phyloP scores from a whole-genome alignment of 2,113 vertebrate species.

The Sturnira hondurensis region DNA sequence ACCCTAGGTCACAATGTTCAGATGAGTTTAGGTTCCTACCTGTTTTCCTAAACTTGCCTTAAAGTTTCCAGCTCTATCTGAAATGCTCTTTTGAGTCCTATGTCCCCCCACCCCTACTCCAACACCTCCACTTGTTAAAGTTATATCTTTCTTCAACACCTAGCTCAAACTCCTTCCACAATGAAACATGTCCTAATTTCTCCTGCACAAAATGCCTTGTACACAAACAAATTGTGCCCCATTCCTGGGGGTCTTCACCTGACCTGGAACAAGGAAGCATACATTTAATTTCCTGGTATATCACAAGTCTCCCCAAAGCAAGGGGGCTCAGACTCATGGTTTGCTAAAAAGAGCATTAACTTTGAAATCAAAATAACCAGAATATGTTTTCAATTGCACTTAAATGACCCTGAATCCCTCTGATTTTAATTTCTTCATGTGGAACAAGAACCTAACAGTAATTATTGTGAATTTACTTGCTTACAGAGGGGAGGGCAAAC shows the following conservation, averaged over 20 bases:
- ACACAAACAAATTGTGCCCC: background rate
- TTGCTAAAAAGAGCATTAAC: background rate
- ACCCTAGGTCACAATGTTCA: background rate
- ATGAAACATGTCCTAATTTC: background rate
- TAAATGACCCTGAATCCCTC: background rate
- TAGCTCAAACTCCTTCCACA: background rate
- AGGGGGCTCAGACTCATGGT: background rate
- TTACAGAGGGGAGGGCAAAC: background rate
- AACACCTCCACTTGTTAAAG: background rate
- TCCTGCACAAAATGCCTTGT: background rate
- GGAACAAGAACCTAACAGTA: background rate
- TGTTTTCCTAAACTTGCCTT: background rate
- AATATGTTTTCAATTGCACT: background rate
- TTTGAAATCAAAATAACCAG: slow-evolving; percentile 33
- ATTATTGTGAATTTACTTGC: background rate
- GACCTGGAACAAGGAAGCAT: background rate
- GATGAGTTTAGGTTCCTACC: background rate
- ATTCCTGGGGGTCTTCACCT: background rate
- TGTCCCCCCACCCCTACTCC: fast-evolving
- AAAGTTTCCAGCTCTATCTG: background rate
- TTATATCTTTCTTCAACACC: background rate
- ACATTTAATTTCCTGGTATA: background rate
- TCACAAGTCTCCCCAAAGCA: background rate
- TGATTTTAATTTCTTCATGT: background rate
- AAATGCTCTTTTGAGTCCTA: background rate